Evolutionary conservation across 2,113 vertebrate genomes (phyloP), one percentile per base, ranked within the genome.

Genomic region (Cettia cetti): DNA sequence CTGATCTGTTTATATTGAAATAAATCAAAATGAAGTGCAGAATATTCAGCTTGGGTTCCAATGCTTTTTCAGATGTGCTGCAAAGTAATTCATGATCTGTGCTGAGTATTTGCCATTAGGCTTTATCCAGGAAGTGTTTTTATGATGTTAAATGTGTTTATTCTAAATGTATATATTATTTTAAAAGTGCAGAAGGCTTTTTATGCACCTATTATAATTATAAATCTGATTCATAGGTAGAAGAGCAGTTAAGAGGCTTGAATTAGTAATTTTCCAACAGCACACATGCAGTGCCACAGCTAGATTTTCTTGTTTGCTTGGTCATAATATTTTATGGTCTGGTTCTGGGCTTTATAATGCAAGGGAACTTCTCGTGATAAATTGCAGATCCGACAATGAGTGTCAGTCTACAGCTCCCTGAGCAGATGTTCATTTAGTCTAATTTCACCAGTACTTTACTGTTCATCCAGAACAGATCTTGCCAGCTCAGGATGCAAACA

Each of bases 401-500:
- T 95, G 96, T 96, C 95, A 91, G 94, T 89, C 47, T 90, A 40
- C 64, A 74, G 92, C 96, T 96, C 95, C 88, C 26, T 23, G 74
- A 97, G 95, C 97, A 98, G 97, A 97, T 98, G 97, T 98, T 98
- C 94, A 90, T 95, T 97, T 96, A 96, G 78, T 81, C 89, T 95
- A 94, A 91, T 96, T 97, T 97, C 95, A 92, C 90, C 90, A 95
- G 95, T 84, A 77, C 96, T 97, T 97, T 79, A 82, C 96, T 97
- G 94, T 98, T 97, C 94, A 97, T 94, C 18, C 40, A 96, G 91
- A 96, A 92, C 94, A 97, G 94, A 97, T 96, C 94, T 95, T 93
- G 39, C 92, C 88, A 91, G 92, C 89, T 89, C 89, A 95, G 96
- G 94, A 66, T 96, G 94, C 86, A 97, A 83, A 93, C 75, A 82